Evolutionary conservation across 2,113 vertebrate species (phyloP).

Genomic region (Sebastes schlegelii): DNA sequence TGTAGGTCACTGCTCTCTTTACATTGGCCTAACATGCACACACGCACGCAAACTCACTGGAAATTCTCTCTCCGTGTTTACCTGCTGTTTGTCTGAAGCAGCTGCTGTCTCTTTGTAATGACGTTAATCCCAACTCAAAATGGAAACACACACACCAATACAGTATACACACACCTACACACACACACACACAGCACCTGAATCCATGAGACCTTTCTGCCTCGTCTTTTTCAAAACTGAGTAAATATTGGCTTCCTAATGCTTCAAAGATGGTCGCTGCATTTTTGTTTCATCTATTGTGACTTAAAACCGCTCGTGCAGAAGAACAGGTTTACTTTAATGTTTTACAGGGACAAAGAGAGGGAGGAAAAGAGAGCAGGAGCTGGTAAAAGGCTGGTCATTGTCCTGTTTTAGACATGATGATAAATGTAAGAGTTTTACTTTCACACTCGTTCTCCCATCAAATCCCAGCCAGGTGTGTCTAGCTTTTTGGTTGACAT

Average conservation of each 20-base stretch:
- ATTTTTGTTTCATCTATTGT: slow-evolving; percentile 60
- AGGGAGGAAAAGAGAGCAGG: background rate
- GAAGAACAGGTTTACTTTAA: slow-evolving; percentile 19
- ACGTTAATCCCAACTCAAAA: slow-evolving; percentile 56
- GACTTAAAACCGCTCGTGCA: background rate
- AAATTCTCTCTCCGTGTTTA: slow-evolving; percentile 39
- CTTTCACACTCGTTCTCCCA: slow-evolving; percentile 27
- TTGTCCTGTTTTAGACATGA: slow-evolving; percentile 39
- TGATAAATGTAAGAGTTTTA: slow-evolving; percentile 41
- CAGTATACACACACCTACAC: background rate
- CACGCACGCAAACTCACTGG: background rate
- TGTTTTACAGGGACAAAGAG: slow-evolving; percentile 38
- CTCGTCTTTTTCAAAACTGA: slow-evolving; percentile 39
- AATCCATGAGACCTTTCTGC: slow-evolving; percentile 38
- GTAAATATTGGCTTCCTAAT: slow-evolving; percentile 64
- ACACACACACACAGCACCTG: slow-evolving; percentile 27
- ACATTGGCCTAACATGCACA: slow-evolving; percentile 12
- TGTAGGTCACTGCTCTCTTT: slow-evolving; percentile 46
- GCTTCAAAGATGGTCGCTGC: slow-evolving; percentile 42
- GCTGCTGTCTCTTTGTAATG: slow-evolving; percentile 64
- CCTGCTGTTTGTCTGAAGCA: slow-evolving; percentile 61
- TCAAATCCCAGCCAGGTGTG: slow-evolving; percentile 26
- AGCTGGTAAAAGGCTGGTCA: background rate
- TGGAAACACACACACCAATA: slow-evolving; percentile 30
- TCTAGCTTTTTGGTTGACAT: background rate